Evolutionary conservation across 2,797 vertebrate genomes (phyloP).

Genomic region (Lithobates sylvaticus): DNA sequence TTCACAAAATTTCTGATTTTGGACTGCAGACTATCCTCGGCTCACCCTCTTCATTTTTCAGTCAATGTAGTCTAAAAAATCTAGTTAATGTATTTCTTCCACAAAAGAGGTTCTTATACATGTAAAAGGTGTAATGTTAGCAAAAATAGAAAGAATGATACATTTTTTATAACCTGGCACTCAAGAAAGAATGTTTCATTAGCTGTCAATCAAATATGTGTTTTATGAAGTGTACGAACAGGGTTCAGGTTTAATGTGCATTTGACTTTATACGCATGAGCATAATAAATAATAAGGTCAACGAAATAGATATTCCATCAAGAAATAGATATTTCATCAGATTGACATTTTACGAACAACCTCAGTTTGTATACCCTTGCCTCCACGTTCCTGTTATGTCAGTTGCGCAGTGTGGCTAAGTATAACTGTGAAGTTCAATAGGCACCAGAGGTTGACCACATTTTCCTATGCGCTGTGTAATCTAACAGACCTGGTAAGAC

Average conservation of each 20-base stretch:
- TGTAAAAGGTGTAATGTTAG: neutral
- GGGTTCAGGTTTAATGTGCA: neutral
- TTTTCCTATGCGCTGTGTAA: no score
- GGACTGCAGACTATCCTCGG: neutral
- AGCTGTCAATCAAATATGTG: neutral
- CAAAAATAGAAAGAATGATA: neutral
- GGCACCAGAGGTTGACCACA: no score
- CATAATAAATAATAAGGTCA: no score
- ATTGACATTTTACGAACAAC: no score
- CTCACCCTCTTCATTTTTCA: neutral
- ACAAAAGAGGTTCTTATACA: neutral
- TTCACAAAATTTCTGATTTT: neutral
- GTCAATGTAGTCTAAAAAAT: neutral
- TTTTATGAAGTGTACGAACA: neutral
- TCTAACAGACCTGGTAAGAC: no score
- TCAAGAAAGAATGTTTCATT: neutral
- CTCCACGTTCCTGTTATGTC: no score
- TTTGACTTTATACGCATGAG: no score
- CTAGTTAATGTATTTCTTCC: neutral
- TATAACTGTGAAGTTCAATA: no score
- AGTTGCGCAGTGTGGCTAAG: no score
- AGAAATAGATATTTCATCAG: no score
- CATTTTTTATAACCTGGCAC: constrained; percentile 4
- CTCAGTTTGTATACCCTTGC: no score
- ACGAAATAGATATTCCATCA: no score